Evolutionary conservation across 2,888 invertebrate species (phyloP).

Genomic region (Nomada fabriciana): DNA sequence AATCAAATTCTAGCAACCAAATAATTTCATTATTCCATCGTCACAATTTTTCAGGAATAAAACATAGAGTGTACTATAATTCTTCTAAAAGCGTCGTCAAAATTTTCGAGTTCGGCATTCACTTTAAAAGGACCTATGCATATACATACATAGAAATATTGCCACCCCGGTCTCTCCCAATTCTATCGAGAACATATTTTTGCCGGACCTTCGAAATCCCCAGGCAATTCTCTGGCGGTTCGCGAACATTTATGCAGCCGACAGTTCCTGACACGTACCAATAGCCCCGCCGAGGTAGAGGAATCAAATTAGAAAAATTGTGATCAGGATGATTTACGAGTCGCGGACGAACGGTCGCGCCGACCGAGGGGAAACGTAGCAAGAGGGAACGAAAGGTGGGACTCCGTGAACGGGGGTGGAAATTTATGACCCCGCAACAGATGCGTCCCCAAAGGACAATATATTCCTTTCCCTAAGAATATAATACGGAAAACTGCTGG

Average conservation of each 20-base stretch:
- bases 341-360: conserved; percentile 45
- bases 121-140: background rate
- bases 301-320: conserved; percentile 68
- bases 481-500: conserved; percentile 55
- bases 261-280: conserved; percentile 48
- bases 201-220: conserved; percentile 1
- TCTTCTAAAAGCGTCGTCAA: background rate
- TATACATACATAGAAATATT: no score
- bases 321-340: conserved; percentile 69
- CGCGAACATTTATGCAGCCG: conserved; percentile 39
- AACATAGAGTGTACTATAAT: background rate
- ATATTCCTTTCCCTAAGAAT: conserved; percentile 67
- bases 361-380: conserved; percentile 11
- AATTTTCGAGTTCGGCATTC: background rate
- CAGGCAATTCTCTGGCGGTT: conserved; percentile 44
- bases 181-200: background rate
- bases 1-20: background rate
- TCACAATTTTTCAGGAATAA: no score
- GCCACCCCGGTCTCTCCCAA: background rate
- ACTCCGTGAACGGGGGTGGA: conserved; percentile 54
- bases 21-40: background rate
- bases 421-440: conserved; percentile 72
- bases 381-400: conserved; percentile 52
- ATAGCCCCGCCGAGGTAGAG: conserved; percentile 51
- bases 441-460: conserved; percentile 74